Percentiles rank a stretch among this genome's conserved stretches.
phyloP scores from a whole-genome alignment of 1,140 invertebrate genomes.

The Arctopsyche grandis region DNA sequence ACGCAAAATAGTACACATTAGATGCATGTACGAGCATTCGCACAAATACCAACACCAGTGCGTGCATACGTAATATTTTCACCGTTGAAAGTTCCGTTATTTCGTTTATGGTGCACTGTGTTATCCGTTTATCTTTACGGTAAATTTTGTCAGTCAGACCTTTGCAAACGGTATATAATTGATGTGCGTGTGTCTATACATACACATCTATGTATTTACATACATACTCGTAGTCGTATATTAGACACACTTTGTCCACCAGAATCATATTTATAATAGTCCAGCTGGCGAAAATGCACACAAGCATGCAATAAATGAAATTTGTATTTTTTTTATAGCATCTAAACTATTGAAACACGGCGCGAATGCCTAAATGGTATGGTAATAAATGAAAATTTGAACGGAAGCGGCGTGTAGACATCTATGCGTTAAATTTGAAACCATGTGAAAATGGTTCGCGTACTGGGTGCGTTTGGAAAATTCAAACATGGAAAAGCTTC shows the following conservation, averaged over 20 bases:
- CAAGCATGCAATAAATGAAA: too few relatives aligned
- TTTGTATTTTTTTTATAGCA: too few relatives aligned
- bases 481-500: background rate
- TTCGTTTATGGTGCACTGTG: slow-evolving; percentile 28
- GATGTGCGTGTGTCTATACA: background rate
- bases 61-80: background rate
- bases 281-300: background rate
- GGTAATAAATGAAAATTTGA: too few relatives aligned
- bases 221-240: too few relatives aligned
- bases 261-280: too few relatives aligned
- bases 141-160: slow-evolving; percentile 1
- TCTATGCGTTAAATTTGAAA: background rate
- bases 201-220: too few relatives aligned
- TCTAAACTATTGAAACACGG: too few relatives aligned
- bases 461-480: slow-evolving; percentile 14
- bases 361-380: too few relatives aligned
- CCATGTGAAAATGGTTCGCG: background rate
- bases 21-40: too few relatives aligned
- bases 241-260: too few relatives aligned
- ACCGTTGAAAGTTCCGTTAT: slow-evolving; percentile 21
- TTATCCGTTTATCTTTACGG: slow-evolving; percentile 29
- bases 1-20: too few relatives aligned
- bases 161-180: slow-evolving; percentile 13
- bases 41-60: background rate
- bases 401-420: background rate